These are phyloP conservation scores for Geophilus truncorum DNA, from an alignment of 2,888 invertebrate genomes.

Conservation along the genomic window DNA sequence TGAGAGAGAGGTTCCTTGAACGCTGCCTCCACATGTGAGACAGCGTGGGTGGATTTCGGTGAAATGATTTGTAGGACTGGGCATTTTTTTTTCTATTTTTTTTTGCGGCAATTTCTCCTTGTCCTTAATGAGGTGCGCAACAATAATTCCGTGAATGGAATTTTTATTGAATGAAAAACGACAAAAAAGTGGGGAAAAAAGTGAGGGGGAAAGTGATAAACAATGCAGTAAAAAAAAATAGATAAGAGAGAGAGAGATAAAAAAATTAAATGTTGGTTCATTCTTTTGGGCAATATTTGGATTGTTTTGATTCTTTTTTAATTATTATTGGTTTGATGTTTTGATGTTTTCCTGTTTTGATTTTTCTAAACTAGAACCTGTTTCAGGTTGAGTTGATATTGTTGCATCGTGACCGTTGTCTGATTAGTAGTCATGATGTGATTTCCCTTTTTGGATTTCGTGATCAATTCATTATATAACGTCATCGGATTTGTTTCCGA, in stretches of 20 bases:
- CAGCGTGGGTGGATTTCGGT: conserved; percentile 21
- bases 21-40: conserved; percentile 18
- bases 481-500: background rate
- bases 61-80: conserved; percentile 24
- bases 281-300: background rate
- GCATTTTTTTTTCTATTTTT: background rate
- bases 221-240: no score
- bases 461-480: conserved; percentile 7
- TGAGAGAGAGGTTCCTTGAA: conserved; percentile 18
- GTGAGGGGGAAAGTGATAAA: background rate
- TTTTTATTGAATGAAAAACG: background rate
- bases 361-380: background rate
- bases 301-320: background rate
- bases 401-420: background rate
- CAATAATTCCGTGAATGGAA: background rate
- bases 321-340: background rate
- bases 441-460: background rate
- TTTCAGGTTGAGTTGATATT: background rate
- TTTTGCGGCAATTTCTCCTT: background rate
- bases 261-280: background rate
- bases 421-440: conserved; percentile 18
- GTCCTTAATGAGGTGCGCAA: background rate
- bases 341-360: background rate
- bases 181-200: background rate
- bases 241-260: background rate